Conservation (phyloP, 2,797 vertebrate genomes). For the Allobates femoralis region DNA sequence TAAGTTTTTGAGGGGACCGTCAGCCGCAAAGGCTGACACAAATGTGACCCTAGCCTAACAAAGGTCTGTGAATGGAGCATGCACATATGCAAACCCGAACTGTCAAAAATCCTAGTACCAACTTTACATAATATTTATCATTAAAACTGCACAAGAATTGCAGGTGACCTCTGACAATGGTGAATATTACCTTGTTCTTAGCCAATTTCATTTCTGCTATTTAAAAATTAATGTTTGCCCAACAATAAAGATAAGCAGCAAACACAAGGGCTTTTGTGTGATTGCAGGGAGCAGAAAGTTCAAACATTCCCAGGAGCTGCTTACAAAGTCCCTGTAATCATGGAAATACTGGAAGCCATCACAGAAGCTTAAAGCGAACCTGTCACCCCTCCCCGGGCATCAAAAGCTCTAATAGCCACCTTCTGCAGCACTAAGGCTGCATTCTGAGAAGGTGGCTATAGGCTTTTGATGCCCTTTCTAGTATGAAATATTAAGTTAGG, state of each 20-base stretch:
- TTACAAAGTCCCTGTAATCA: not conserved
- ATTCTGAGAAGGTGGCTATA: too few species aligned
- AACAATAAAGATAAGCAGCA: conserved; percentile 25
- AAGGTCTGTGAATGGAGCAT: too few species aligned
- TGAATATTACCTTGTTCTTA: conserved; percentile 7
- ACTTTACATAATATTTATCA: not conserved
- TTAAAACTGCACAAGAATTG: not conserved
- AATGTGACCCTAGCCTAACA: too few species aligned
- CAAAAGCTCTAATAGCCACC: too few species aligned
- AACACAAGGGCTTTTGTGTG: not conserved
- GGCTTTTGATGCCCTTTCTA: too few species aligned
- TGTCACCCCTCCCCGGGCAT: too few species aligned
- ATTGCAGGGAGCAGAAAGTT: not conserved
- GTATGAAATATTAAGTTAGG: too few species aligned
- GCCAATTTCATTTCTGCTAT: not conserved
- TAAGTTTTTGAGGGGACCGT: too few species aligned
- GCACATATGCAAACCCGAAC: not conserved
- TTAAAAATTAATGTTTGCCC: not conserved
- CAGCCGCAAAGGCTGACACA: too few species aligned
- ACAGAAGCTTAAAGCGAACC: conserved; percentile 67
- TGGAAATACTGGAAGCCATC: conserved; percentile 60
- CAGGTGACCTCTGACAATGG: not conserved
- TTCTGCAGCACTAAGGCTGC: too few species aligned
- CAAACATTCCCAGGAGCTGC: not conserved
- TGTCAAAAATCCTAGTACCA: not conserved